Base-by-base conservation (phyloP, 2,797 vertebrate genomes). In the Takifugu ocellatus region DNA sequence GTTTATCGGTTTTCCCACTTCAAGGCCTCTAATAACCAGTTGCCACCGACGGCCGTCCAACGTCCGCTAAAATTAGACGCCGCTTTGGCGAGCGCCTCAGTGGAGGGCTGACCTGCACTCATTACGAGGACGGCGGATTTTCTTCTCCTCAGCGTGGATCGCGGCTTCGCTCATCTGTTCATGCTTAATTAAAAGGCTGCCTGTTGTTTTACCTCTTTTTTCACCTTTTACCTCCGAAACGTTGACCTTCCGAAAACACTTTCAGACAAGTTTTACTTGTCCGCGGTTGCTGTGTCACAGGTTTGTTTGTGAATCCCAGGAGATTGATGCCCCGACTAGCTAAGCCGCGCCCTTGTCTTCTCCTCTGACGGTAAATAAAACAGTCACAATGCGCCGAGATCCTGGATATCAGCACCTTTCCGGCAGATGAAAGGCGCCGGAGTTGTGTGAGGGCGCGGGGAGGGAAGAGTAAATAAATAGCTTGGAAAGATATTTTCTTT, bases 391-490 rank as follows among this genome's bases (percentile, higher is more conserved):
- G 63, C 81, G 68, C 68, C 33, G 53, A 63, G 82, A 81, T 78
- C 74, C 73, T 66, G 67, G 78, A 85, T 86, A 83, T 84, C 82
- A 70, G 75, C 70, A 56, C 70, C 74, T 73, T 63, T 64, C 62
- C 75, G 75, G 69, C 70, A 78, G 75, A 83, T 87, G 75, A 87
- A 82, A 84, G 84, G 66, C 67, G 75, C 59, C 68, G 70, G 72
- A 75, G 76, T 64, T 67, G 82, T 82, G 84, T 82, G 78, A 79
- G 84, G 51, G 79, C 68, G 56, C 8, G 49, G 43, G 56, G 51
- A 54, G 57, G 65, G 72, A 78, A 76, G 72, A 65, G 74, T 81
- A 84, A 87, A 83, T 81, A 88, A 87, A 85, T 74, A 83, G 58
- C 74, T 78, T 5, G 74, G 64, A 79, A 74, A 81, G 36, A 80